Evolutionary conservation across 2,888 invertebrate genomes (phyloP).

Genomic region (Cyclophora albipunctata): DNA sequence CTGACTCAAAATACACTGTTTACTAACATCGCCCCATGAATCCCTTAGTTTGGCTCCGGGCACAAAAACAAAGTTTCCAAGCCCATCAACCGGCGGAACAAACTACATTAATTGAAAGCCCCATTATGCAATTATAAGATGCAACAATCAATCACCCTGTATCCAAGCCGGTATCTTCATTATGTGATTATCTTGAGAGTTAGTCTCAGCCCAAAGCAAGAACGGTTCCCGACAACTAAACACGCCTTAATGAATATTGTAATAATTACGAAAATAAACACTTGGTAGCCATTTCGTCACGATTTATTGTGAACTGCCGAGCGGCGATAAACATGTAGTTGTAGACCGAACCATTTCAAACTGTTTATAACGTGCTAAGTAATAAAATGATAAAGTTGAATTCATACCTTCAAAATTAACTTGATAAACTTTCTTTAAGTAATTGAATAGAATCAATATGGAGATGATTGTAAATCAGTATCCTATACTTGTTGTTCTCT

Average conservation of each 20-base stretch:
- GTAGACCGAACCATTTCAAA: constrained; percentile 1
- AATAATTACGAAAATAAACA: constrained; percentile 22
- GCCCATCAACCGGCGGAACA: constrained; percentile 16
- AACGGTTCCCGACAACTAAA: constrained; percentile 16
- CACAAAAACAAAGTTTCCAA: constrained; percentile 22
- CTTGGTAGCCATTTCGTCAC: constrained; percentile 14
- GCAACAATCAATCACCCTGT: constrained; percentile 46
- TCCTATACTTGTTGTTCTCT: too few species aligned
- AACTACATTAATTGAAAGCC: constrained; percentile 26
- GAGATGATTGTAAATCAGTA: too few species aligned
- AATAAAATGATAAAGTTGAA: too few species aligned
- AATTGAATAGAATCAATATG: too few species aligned
- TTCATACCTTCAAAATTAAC: not conserved
- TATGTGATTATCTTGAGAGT: constrained; percentile 50
- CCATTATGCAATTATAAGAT: constrained; percentile 39
- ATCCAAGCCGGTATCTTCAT: constrained; percentile 38
- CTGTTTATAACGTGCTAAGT: too few species aligned
- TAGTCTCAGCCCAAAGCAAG: constrained; percentile 15
- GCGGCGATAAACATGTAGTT: constrained; percentile 12
- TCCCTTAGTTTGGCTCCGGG: constrained; percentile 20
- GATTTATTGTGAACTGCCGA: constrained; percentile 11
- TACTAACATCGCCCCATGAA: constrained; percentile 15
- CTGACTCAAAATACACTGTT: constrained; percentile 6
- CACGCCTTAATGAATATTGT: constrained; percentile 20
- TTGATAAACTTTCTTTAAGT: too few species aligned